phyloP scores from a whole-genome alignment of 2,113 vertebrate species.

The Balaeniceps rex region DNA sequence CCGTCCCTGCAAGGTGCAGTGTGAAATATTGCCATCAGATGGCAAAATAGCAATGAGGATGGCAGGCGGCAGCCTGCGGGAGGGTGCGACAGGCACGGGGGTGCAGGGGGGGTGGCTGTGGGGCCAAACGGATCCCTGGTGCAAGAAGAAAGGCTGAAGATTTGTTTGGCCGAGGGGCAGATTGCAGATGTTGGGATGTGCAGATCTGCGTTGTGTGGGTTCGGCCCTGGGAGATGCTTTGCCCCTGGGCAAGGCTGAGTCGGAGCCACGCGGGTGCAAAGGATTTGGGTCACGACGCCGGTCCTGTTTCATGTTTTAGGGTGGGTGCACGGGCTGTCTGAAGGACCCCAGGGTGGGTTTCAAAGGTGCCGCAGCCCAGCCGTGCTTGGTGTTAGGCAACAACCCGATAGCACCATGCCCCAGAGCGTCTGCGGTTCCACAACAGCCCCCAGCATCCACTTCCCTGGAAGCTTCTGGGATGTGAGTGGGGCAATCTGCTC shows the following conservation, averaged over 20 bases:
- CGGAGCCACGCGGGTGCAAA: neutral
- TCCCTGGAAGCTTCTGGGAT: neutral
- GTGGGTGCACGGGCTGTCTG: accelerated
- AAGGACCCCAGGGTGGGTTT: neutral
- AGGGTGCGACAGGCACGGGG: neutral
- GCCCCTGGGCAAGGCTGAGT: neutral
- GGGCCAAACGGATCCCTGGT: neutral
- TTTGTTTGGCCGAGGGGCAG: neutral
- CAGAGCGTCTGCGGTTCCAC: accelerated
- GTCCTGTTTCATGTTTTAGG: neutral
- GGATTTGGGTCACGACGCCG: neutral
- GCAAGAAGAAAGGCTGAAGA: neutral
- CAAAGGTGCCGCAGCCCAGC: neutral
- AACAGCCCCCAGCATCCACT: neutral
- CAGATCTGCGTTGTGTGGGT: neutral
- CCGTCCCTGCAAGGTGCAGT: neutral
- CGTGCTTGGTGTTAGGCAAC: accelerated
- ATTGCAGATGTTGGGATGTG: neutral
- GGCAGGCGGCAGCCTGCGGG: neutral
- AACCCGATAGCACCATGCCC: accelerated
- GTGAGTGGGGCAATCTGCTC: neutral
- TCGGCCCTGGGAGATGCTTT: neutral
- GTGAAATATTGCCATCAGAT: neutral
- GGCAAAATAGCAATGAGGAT: neutral
- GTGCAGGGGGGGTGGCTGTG: neutral